These are phyloP conservation scores for Digitonthophagus gazella DNA, from an alignment of 2,888 invertebrate genomes.

Conservation along the genomic window DNA sequence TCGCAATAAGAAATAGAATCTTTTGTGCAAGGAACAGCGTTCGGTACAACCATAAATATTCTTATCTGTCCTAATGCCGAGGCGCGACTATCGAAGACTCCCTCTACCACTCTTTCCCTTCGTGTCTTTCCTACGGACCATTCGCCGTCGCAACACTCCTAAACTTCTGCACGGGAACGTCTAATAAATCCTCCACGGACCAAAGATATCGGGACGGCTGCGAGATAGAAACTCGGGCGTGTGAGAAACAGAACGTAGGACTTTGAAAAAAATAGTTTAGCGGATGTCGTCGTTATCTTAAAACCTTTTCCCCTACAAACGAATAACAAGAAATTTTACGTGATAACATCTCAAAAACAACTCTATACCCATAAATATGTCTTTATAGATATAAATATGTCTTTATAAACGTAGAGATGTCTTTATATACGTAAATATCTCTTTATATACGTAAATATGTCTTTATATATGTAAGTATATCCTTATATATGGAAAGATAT, in stretches of 20 bases:
- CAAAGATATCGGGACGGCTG: neutral
- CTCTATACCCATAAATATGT: too few species aligned
- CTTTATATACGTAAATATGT: too few species aligned
- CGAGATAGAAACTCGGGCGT: neutral
- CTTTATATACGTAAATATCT: too few species aligned
- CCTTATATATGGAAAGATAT: too few species aligned
- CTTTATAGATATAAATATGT: too few species aligned
- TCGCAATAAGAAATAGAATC: neutral
- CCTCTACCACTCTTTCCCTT: neutral
- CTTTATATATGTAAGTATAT: too few species aligned
- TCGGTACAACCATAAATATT: neutral
- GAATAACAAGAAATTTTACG: neutral
- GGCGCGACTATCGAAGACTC: neutral
- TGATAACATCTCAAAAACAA: too few species aligned
- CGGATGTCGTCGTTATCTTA: neutral
- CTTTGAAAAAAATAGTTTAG: neutral
- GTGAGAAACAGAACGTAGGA: neutral
- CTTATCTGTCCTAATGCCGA: neutral
- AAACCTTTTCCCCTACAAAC: neutral
- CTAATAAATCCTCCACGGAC: neutral
- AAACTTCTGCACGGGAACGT: neutral
- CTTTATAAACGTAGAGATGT: too few species aligned
- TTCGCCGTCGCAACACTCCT: neutral
- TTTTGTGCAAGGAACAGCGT: neutral
- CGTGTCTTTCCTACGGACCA: neutral